Conservation (phyloP, 2,888 invertebrate genomes). For the Lissonota sp. region DNA sequence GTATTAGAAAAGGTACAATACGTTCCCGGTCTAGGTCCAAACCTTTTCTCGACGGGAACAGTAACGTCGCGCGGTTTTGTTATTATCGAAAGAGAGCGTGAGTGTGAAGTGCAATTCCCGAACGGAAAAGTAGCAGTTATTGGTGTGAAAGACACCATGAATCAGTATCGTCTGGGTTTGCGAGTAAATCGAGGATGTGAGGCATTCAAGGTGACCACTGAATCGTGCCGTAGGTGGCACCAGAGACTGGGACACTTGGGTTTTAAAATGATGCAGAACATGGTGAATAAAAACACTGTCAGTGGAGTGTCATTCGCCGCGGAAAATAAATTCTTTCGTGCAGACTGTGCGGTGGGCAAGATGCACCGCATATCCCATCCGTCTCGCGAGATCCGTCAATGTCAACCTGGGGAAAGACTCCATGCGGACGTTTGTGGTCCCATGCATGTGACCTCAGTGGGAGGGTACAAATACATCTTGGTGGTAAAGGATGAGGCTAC, state of each 20-base stretch:
- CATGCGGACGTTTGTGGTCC: slow-evolving; percentile 62
- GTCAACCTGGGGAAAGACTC: slow-evolving; percentile 57
- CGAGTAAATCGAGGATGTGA: not conserved
- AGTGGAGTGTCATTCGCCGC: not conserved
- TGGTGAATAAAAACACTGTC: slow-evolving; percentile 19
- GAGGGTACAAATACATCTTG: slow-evolving; percentile 54
- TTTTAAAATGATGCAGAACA: not conserved
- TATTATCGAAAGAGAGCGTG: slow-evolving; percentile 12
- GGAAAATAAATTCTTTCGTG: slow-evolving; percentile 44
- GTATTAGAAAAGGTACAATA: slow-evolving; percentile 35
- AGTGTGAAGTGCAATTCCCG: slow-evolving; percentile 23
- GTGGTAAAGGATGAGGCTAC: slow-evolving; percentile 62
- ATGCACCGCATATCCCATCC: slow-evolving; percentile 48
- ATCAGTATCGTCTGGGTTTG: slow-evolving; percentile 35
- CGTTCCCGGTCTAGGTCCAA: slow-evolving; percentile 39
- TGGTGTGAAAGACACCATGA: slow-evolving; percentile 29
- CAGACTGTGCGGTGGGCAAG: slow-evolving; percentile 54
- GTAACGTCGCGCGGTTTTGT: slow-evolving; percentile 19
- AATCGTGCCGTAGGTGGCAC: slow-evolving; percentile 30
- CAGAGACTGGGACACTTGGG: slow-evolving; percentile 38
- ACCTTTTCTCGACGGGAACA: slow-evolving; percentile 57
- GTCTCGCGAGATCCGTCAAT: slow-evolving; percentile 9
- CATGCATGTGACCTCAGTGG: slow-evolving; percentile 48
- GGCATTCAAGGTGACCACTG: not conserved
- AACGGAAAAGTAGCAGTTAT: slow-evolving; percentile 16